Evolutionary conservation across 2,888 invertebrate genomes (phyloP).

Genomic region (Metallyticus violacea): DNA sequence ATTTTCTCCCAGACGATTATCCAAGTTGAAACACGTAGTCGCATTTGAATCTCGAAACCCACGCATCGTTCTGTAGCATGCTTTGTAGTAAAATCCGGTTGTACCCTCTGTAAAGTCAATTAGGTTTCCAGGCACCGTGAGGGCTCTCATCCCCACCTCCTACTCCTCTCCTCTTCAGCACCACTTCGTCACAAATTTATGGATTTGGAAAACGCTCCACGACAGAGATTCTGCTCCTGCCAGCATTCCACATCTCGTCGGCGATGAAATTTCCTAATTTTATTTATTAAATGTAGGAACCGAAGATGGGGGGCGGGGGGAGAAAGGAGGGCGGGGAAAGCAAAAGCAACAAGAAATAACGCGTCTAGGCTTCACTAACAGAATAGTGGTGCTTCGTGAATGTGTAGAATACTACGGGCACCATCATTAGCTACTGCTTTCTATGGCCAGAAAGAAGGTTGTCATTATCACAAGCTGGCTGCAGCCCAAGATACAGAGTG

Average conservation of each 20-base stretch:
- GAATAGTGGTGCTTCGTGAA: too few species aligned
- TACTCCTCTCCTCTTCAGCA: too few species aligned
- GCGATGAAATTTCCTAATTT: neutral
- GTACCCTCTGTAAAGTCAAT: neutral
- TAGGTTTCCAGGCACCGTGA: neutral
- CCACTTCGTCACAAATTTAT: neutral
- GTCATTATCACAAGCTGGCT: too few species aligned
- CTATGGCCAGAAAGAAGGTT: too few species aligned
- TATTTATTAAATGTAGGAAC: neutral
- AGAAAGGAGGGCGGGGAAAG: too few species aligned
- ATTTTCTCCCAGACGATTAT: neutral
- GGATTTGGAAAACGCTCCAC: neutral
- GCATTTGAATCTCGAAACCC: neutral
- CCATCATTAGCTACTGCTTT: too few species aligned
- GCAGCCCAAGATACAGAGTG: too few species aligned
- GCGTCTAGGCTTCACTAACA: too few species aligned
- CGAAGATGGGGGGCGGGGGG: neutral
- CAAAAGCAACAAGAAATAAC: neutral
- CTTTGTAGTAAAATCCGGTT: neutral
- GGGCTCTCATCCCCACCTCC: neutral
- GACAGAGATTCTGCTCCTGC: neutral
- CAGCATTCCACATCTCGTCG: neutral
- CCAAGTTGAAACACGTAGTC: neutral
- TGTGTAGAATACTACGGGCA: too few species aligned
- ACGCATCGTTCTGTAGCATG: neutral